These are phyloP conservation scores for Hyperoplus lanceolatus DNA, from an alignment of 2,797 vertebrate genomes.

Conservation along the genomic window DNA sequence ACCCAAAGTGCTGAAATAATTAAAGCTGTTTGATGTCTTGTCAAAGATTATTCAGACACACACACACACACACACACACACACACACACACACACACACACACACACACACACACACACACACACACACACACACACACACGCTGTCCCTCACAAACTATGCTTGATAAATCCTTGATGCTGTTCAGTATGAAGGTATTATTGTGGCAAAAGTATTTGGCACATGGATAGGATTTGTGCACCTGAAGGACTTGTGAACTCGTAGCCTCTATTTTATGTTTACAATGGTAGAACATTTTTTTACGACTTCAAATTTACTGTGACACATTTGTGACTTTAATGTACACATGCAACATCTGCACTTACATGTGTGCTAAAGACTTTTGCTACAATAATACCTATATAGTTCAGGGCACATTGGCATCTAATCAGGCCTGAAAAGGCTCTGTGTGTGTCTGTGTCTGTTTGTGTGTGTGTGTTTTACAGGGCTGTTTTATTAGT, in stretches of 20 bases:
- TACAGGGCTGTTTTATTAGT: no score
- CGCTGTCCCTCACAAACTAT: background rate
- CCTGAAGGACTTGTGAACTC: no score
- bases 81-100: background rate
- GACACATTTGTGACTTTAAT: no score
- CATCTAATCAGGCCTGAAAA: slow-evolving; percentile 3
- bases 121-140: slow-evolving; percentile 2
- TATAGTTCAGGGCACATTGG: background rate
- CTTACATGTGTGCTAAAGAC: no score
- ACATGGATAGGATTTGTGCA: no score
- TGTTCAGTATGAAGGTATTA: background rate
- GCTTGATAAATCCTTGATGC: background rate
- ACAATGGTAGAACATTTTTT: no score
- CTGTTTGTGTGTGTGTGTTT: background rate
- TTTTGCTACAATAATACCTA: no score
- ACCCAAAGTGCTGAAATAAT: slow-evolving; percentile 69
- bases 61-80: background rate
- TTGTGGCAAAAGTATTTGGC: no score
- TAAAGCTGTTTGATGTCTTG: slow-evolving; percentile 68
- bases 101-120: slow-evolving; percentile 4
- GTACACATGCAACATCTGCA: no score
- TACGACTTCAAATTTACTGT: no score
- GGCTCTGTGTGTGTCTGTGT: background rate
- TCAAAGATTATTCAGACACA: slow-evolving; percentile 46
- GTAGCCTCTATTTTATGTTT: no score